These are phyloP conservation scores for Athrips mouffetella DNA, from an alignment of 2,888 invertebrate species.

Conservation along the genomic window DNA sequence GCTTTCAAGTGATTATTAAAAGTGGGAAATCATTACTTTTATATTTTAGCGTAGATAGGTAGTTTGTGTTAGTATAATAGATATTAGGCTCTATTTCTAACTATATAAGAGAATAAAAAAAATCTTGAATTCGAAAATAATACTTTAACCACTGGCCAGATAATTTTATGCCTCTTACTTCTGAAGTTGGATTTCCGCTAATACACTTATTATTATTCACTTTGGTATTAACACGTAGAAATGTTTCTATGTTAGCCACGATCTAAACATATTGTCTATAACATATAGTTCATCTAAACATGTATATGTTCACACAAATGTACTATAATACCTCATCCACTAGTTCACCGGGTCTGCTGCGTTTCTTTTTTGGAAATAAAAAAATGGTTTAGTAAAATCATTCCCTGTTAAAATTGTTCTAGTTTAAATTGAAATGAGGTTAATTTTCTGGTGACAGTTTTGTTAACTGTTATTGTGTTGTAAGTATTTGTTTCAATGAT, in stretches of 20 bases:
- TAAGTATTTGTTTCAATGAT: neutral
- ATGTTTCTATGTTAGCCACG: slow-evolving; percentile 75
- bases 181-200: neutral
- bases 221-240: slow-evolving; percentile 58
- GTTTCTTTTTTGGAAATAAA: slow-evolving; percentile 81
- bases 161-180: too few species aligned
- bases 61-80: slow-evolving; percentile 50
- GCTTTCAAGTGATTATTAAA: neutral
- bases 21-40: too few species aligned
- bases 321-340: slow-evolving; percentile 83
- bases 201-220: neutral
- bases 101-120: neutral
- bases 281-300: slow-evolving; percentile 70
- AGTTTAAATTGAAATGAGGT: slow-evolving; percentile 3
- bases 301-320: slow-evolving; percentile 71
- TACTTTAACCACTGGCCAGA: too few species aligned
- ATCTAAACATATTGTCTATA: slow-evolving; percentile 56
- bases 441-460: neutral
- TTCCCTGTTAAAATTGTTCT: slow-evolving; percentile 60
- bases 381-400: slow-evolving; percentile 69
- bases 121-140: too few species aligned
- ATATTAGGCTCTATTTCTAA: slow-evolving; percentile 40
- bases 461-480: neutral
- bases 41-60: neutral
- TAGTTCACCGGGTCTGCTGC: slow-evolving; percentile 89